These are phyloP conservation scores for Fulmarus glacialis DNA, from an alignment of 2,113 vertebrate genomes.

Conservation along the genomic window DNA sequence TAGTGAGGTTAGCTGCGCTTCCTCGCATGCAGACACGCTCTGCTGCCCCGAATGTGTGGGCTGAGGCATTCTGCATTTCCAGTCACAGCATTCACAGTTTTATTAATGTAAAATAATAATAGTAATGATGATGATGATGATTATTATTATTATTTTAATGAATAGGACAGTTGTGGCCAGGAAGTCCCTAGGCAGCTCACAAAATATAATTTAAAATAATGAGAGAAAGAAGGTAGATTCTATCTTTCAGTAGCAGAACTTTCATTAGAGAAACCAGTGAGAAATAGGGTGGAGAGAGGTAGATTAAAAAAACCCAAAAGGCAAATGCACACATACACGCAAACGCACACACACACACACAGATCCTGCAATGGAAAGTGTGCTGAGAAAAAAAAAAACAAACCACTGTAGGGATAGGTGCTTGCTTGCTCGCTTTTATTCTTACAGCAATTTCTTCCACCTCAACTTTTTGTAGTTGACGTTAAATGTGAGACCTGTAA, in stretches of 20 bases:
- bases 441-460: background rate
- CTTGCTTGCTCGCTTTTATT: background rate
- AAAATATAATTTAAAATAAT: background rate
- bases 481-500: slow-evolving; percentile 29
- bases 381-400: background rate
- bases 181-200: background rate
- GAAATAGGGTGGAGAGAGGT: background rate
- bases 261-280: background rate
- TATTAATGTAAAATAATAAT: background rate
- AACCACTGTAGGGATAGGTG: background rate
- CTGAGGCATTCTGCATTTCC: background rate
- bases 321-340: background rate
- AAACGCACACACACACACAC: background rate
- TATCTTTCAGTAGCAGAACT: background rate
- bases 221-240: background rate
- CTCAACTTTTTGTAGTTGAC: background rate
- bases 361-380: background rate
- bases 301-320: background rate
- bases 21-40: rapidly evolving
- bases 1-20: background rate
- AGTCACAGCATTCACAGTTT: background rate
- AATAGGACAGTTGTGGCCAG: background rate
- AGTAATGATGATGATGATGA: background rate
- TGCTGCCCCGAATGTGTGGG: background rate
- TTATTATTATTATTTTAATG: background rate